Evolutionary conservation across 2,797 vertebrate species (phyloP), one percentile per base, ranked within the genome.

Genomic region (Melanotaenia parkinsoni): DNA sequence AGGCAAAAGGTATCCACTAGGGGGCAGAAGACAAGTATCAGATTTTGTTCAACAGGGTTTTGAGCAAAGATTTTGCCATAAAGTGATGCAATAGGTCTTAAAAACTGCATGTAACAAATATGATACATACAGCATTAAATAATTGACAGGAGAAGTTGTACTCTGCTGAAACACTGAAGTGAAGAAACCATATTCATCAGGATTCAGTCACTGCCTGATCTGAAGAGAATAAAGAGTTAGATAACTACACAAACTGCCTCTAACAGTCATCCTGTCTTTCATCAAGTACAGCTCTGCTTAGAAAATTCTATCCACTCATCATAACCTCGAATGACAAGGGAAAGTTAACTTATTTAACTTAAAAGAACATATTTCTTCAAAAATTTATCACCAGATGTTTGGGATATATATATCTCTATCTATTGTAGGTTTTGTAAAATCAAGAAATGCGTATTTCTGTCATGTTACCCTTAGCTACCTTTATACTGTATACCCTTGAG

Each of bases 121-220:
- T 35, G 8, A 35, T 35, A 10, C 35, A 35, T 35, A 35, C 10
- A 10, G 35, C 35, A 35, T 35, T 35, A 35, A 35, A 35, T 8
- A 10, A 10, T 35, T 35, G 10, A 82, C 58, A 62, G 59, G 18
- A 43, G 63, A 86, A 45, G 70, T 47, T 72, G 74, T 58, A 72
- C 60, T 70, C 51, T 47, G 58, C 63, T 67, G 45, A 64, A 20
- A 56, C 45, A 22, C 53, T 70, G 53, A 79, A 72, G 73, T 74
- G 67, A 47, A 56, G 64, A 79, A 24, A 60, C 67, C 65, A 50
- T 32, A 79, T 26, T 68, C 56, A 70, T 0, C n/a, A 20, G 13
- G 58, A 70, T 51, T 65, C 26, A 50, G 51, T 76, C 18, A 14
- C 28, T 74, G 35, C 20, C 45, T 73, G 12, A 63, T 65, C 4